Conservation (phyloP, 2,888 invertebrate genomes). For the Suillia variegata region DNA sequence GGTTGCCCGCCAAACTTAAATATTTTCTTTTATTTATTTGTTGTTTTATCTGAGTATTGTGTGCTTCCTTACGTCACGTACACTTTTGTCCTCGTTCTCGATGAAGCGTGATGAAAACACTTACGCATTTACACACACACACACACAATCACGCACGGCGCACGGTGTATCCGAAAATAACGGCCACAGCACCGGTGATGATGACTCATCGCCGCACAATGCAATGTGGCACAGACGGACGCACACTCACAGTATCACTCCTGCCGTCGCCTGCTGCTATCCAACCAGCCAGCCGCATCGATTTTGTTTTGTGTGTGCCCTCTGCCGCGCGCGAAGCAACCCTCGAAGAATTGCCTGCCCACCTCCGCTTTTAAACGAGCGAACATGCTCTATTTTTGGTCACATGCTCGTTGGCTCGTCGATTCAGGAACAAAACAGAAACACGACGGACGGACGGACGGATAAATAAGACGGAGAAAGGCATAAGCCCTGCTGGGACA, state of each 20-base stretch:
- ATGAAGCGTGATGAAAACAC: conserved; percentile 25
- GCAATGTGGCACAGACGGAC: conserved; percentile 50
- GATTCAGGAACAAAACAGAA: neutral
- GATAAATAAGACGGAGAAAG: neutral
- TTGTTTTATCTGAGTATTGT: conserved; percentile 9
- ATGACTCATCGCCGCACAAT: conserved; percentile 48
- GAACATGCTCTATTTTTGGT: conserved; percentile 23
- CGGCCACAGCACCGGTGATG: conserved; percentile 26
- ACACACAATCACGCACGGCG: conserved; percentile 22
- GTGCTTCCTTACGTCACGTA: conserved; percentile 36
- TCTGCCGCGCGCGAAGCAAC: conserved; percentile 31
- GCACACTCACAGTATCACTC: conserved; percentile 7
- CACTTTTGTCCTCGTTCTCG: conserved; percentile 38
- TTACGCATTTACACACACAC: conserved; percentile 12
- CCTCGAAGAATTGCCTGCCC: conserved; percentile 31
- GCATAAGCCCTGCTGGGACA: no score
- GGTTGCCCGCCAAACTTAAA: conserved; percentile 21
- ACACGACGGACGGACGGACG: neutral
- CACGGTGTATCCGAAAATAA: no score
- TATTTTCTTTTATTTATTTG: conserved; percentile 8
- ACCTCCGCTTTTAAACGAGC: conserved; percentile 12
- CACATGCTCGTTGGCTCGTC: conserved; percentile 11
- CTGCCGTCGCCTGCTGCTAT: conserved; percentile 10
- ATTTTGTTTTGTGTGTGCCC: conserved; percentile 40
- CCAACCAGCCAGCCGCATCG: conserved; percentile 46